phyloP scores from a whole-genome alignment of 2,113 vertebrate species.

The Neogobius melanostomus region DNA sequence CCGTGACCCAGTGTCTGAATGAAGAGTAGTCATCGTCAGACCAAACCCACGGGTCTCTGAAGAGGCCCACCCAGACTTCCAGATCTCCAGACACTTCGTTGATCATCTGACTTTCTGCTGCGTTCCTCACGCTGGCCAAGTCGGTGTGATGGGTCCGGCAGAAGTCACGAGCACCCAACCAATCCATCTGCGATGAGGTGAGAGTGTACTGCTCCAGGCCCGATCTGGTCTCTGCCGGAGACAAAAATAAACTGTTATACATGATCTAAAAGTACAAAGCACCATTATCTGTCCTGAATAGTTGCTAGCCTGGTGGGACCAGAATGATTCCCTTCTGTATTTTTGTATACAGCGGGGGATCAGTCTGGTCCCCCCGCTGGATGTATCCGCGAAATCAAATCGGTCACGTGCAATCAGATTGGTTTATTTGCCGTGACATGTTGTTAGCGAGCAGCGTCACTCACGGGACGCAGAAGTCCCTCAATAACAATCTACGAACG shows the following conservation, averaged over 20 bases:
- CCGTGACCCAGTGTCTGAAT: not conserved
- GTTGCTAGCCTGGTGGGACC: no score
- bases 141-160: conserved; percentile 10
- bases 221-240: not conserved
- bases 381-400: no score
- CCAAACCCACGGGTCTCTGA: conserved; percentile 31
- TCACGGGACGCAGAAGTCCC: no score
- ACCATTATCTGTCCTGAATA: no score
- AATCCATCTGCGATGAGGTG: accelerated
- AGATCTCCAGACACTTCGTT: accelerated
- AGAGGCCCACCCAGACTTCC: conserved; percentile 11
- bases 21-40: not conserved
- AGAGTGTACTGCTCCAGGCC: conserved; percentile 9
- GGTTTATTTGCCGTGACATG: no score
- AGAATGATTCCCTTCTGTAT: no score
- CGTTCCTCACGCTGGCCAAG: conserved; percentile 22
- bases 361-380: no score
- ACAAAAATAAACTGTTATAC: not conserved
- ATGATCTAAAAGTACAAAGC: not conserved
- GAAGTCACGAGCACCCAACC: not conserved
- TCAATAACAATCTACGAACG: no score
- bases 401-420: no score
- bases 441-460: no score
- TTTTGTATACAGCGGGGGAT: no score
- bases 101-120: not conserved